phyloP scores from a whole-genome alignment of 2,888 invertebrate species.

The Drosophila borborema region DNA sequence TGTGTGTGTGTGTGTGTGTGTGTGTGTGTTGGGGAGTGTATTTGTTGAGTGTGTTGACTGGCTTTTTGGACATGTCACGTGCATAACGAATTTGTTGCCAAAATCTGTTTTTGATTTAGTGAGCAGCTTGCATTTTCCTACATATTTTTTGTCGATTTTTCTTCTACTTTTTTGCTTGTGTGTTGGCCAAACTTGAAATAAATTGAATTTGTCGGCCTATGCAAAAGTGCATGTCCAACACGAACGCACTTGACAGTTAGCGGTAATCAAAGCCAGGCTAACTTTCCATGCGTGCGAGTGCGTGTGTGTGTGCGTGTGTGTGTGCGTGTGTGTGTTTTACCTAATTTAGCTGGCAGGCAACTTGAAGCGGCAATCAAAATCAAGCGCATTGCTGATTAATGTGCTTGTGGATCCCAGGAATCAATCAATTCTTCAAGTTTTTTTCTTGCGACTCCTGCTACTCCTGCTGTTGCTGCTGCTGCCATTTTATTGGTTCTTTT shows the following conservation, averaged over 20 bases:
- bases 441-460: not conserved
- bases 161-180: no score
- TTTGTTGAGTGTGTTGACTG: constrained; percentile 36
- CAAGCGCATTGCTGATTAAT: constrained; percentile 73
- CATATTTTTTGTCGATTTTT: constrained; percentile 10
- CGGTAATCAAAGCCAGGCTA: constrained; percentile 65
- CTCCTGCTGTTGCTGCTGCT: constrained; percentile 21
- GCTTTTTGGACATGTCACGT: constrained; percentile 75
- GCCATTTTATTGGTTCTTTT: constrained; percentile 47
- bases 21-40: constrained; percentile 22
- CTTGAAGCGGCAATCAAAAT: constrained; percentile 64
- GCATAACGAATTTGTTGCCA: constrained; percentile 80
- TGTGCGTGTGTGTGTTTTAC: constrained; percentile 17
- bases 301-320: constrained; percentile 1
- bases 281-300: constrained; percentile 30
- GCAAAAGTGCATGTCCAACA: constrained; percentile 68
- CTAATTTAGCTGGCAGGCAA: constrained; percentile 51
- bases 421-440: constrained; percentile 75
- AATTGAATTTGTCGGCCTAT: constrained; percentile 70
- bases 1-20: constrained; percentile 7
- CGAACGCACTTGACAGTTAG: constrained; percentile 61
- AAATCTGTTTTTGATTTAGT: constrained; percentile 81
- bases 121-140: constrained; percentile 71
- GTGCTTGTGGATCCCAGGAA: constrained; percentile 66
- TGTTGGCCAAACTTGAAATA: constrained; percentile 64